These are phyloP conservation scores for Amphipoea lucens DNA, from an alignment of 2,888 invertebrate species.

Conservation along the genomic window DNA sequence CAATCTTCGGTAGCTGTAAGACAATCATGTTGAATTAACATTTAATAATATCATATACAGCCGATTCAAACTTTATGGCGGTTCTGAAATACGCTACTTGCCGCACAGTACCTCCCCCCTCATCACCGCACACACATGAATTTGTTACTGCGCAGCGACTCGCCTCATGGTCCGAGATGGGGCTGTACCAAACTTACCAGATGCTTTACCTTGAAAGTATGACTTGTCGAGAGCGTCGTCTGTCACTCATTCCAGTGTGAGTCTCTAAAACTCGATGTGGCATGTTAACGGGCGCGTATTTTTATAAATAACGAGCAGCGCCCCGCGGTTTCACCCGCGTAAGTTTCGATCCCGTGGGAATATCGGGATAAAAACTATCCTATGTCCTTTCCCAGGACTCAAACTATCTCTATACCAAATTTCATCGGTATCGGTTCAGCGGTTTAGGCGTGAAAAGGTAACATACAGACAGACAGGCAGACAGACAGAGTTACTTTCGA, in stretches of 20 bases:
- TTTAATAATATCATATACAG: neutral
- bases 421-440: too few species aligned
- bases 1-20: constrained; percentile 92
- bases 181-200: neutral
- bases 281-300: neutral
- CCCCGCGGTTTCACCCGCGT: too few species aligned
- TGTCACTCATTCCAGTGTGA: neutral
- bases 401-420: too few species aligned
- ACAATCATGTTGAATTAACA: neutral
- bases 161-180: neutral
- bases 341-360: too few species aligned
- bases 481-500: too few species aligned
- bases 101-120: too few species aligned
- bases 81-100: too few species aligned
- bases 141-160: neutral
- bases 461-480: too few species aligned
- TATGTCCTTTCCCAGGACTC: too few species aligned
- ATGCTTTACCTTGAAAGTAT: neutral
- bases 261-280: neutral
- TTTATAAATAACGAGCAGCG: neutral
- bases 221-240: neutral
- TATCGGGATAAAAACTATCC: too few species aligned
- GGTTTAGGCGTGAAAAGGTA: too few species aligned
- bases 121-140: neutral
- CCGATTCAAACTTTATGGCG: too few species aligned